Evolutionary conservation across 2,797 vertebrate species (phyloP).

Genomic region (Synaphobranchus kaupii): DNA sequence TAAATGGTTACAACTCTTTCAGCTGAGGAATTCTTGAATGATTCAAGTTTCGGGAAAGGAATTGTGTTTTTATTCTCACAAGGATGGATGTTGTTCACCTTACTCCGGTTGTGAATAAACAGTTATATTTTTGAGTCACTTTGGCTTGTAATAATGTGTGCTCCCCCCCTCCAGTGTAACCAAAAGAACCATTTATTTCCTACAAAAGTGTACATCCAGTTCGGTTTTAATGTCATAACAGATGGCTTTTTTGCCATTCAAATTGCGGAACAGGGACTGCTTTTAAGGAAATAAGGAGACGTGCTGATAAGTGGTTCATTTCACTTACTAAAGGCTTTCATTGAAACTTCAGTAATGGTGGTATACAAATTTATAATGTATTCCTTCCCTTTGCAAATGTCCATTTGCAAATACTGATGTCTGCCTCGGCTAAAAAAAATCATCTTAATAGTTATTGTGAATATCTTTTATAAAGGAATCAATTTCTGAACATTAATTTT

Average conservation of each 20-base stretch:
- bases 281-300: slow-evolving; percentile 78
- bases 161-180: slow-evolving; percentile 20
- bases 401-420: slow-evolving; percentile 60
- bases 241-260: slow-evolving; percentile 75
- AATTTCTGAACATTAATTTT: slow-evolving; percentile 62
- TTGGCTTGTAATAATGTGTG: slow-evolving; percentile 52
- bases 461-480: slow-evolving; percentile 74
- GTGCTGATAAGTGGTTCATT: slow-evolving; percentile 81
- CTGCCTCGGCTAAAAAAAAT: slow-evolving; percentile 57
- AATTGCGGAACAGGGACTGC: slow-evolving; percentile 73
- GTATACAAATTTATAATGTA: slow-evolving; percentile 84
- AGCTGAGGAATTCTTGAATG: slow-evolving; percentile 19
- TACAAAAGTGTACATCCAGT: slow-evolving; percentile 73
- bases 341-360: slow-evolving; percentile 79
- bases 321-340: slow-evolving; percentile 76
- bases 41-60: slow-evolving; percentile 28
- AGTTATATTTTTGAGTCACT: slow-evolving; percentile 62
- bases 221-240: slow-evolving; percentile 77
- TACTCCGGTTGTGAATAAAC: slow-evolving; percentile 66
- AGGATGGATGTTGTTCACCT: slow-evolving; percentile 50
- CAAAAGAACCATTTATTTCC: slow-evolving; percentile 65
- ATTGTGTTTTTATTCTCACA: slow-evolving; percentile 44
- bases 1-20: slow-evolving; percentile 41
- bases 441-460: slow-evolving; percentile 75
- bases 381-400: slow-evolving; percentile 79